A percentile compares a stretch with the other conserved stretches of the same genome.
phyloP scores from a whole-genome alignment of 2,113 vertebrate species.

The Grallaria varia region DNA sequence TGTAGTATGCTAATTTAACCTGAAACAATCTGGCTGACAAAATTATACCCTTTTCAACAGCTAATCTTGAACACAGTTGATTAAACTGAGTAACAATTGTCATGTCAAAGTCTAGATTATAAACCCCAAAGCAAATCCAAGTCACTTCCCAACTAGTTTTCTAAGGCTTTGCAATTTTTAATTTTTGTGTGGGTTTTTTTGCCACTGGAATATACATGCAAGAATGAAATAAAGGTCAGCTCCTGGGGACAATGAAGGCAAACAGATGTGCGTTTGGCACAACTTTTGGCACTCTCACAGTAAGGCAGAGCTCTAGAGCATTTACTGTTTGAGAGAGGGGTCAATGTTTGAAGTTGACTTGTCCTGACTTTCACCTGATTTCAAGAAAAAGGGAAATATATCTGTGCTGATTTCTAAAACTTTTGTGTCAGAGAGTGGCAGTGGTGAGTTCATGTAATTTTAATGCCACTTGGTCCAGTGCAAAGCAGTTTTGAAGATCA shows the following conservation, averaged over 20 bases:
- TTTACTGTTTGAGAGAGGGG: not conserved
- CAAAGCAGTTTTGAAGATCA: not conserved
- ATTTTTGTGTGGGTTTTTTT: not conserved
- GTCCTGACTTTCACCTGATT: not conserved
- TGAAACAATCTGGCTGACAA: not conserved
- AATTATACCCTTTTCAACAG: not conserved
- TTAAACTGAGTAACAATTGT: not conserved
- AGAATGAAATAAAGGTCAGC: not conserved
- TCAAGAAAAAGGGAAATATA: not conserved
- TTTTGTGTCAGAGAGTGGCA: not conserved
- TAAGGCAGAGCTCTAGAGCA: not conserved
- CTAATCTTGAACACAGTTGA: not conserved
- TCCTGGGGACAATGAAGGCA: not conserved
- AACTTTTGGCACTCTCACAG: not conserved
- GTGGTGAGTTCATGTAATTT: not conserved
- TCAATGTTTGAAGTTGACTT: not conserved
- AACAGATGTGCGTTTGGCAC: not conserved
- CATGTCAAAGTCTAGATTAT: not conserved
- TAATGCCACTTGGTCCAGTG: not conserved
- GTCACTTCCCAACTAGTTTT: not conserved
- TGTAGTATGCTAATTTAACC: not conserved
- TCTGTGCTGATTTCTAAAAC: not conserved
- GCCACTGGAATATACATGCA: not conserved
- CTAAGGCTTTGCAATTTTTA: not conserved
- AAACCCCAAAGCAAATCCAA: not conserved